Percentiles rank a stretch among this genome's conserved stretches.
phyloP scores from a whole-genome alignment of 2,113 vertebrate genomes.

The Antechinus stuartii region DNA sequence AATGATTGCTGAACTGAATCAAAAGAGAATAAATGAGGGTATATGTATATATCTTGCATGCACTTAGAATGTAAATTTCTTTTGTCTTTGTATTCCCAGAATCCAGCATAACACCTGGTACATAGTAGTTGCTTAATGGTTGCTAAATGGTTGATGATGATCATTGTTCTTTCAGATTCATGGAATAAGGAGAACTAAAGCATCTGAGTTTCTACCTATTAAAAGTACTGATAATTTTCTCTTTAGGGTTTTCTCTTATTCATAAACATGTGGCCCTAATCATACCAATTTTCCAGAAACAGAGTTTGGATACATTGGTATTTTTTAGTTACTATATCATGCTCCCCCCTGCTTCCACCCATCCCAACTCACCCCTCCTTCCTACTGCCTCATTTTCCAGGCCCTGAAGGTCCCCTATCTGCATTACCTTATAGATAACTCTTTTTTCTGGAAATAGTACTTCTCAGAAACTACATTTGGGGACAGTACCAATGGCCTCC shows the following conservation, averaged over 20 bases:
- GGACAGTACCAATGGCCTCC: neutral
- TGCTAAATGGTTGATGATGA: neutral
- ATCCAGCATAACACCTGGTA: too few species aligned
- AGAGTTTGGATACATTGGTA: conserved; percentile 43
- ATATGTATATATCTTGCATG: neutral
- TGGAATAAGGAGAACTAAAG: neutral
- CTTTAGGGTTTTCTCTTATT: conserved; percentile 55
- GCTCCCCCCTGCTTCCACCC: too few species aligned
- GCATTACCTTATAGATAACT: conserved; percentile 17
- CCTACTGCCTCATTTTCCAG: conserved; percentile 5
- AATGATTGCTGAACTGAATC: neutral
- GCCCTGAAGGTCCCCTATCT: conserved; percentile 11
- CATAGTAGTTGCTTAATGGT: neutral
- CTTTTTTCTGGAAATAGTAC: conserved; percentile 39
- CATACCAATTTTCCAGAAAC: conserved; percentile 58
- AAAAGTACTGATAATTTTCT: neutral
- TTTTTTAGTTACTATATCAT: neutral
- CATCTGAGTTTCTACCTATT: conserved; percentile 31
- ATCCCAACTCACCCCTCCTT: neutral
- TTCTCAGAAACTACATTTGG: conserved; percentile 4
- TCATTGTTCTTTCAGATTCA: neutral
- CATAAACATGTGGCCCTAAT: conserved; percentile 46
- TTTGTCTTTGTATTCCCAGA: neutral
- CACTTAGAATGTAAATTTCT: neutral
- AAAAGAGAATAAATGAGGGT: neutral